Evolutionary conservation across 2,888 invertebrate species (phyloP), one percentile per base, ranked within the genome.

Genomic region (Pelosia muscerda): DNA sequence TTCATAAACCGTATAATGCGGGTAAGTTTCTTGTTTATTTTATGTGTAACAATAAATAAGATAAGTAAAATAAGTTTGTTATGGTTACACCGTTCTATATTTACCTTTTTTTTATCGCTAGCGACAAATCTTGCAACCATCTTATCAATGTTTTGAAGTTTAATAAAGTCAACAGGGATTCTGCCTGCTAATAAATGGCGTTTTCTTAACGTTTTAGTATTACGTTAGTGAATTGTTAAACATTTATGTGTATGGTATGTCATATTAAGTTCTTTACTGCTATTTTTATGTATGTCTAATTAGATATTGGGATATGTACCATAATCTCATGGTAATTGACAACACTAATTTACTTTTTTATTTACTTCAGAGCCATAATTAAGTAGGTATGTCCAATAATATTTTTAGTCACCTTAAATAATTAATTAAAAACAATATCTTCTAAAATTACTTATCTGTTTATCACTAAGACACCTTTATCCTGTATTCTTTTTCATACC

Each of bases 1-100:
- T 63, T 54, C 62, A 54, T 54, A 65, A 59, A 58, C 67, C 66
- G 63, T 75, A 84, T 78, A 49, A 86, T 86, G 85, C 76, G 80
- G 83, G 86, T 85, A 80, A 83, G 84, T 74, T 63, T 34, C 13
- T 22, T 63, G 56, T 64, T 38, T 34, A 42, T 61, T 31, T 65
- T 65, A 53, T 56, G 0, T 23, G 11, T 11, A 53, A 34, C 61
- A 54, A 11, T 19, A 59, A 15, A 22, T 10, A 74, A 69, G 74
- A 69, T 73, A 75, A n/a, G 53, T 64, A 64, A n/a, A 25, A 23
- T 66, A 26, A 22, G 19, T 60, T 22, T 53, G 49, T 66, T 38
- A n/a, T 49, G 38, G 56, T 53, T 59, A 34, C 57, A 25, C 19
- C 25, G 34, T 34, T 34, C 15, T 25, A 5, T 25, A 38, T 15